phyloP scores from a whole-genome alignment of 2,113 vertebrate genomes.

The Phrynosoma blainvillii region DNA sequence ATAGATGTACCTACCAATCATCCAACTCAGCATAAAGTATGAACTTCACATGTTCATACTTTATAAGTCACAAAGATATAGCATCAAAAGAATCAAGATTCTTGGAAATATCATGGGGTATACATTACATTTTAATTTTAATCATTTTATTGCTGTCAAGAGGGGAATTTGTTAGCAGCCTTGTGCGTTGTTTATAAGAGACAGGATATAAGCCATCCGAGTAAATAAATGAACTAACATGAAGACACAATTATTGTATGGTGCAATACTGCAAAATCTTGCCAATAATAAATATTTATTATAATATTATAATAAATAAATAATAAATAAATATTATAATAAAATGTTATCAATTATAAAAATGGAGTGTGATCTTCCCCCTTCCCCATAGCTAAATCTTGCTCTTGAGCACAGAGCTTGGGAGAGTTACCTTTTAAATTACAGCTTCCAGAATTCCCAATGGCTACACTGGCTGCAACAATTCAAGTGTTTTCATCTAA shows the following conservation, averaged over 20 bases:
- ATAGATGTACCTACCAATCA: no score
- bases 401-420: no score
- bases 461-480: no score
- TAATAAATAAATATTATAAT: no score
- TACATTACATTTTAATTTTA: not conserved
- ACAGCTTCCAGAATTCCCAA: no score
- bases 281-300: not conserved
- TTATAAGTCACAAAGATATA: not conserved
- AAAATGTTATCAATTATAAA: not conserved
- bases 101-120: not conserved
- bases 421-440: no score
- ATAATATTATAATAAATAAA: no score
- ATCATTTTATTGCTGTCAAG: not conserved
- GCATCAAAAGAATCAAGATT: not conserved
- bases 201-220: not conserved
- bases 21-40: no score
- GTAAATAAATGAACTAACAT: not conserved
- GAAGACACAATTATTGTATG: not conserved
- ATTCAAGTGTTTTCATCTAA: no score
- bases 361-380: not conserved
- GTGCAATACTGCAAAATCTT: not conserved
- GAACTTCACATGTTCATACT: not conserved
- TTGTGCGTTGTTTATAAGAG: not conserved
- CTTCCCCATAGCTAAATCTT: no score
- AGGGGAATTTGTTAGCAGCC: not conserved